These are phyloP conservation scores for Amphiduros pacificus DNA, from an alignment of 2,888 invertebrate species.

Conservation along the genomic window DNA sequence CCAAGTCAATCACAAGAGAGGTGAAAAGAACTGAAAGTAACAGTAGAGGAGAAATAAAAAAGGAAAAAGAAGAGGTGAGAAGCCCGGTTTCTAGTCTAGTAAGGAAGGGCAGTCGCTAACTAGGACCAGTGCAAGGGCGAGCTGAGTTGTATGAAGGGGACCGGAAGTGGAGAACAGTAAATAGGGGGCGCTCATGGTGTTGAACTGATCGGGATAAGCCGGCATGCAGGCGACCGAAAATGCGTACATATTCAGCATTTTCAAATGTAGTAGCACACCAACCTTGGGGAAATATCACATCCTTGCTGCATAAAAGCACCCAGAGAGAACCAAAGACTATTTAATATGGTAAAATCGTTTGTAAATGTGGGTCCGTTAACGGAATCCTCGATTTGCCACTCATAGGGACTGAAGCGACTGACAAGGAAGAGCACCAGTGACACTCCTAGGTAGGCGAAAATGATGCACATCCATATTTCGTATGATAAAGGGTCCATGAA, in stretches of 20 bases:
- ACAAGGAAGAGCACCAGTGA: constrained; percentile 96
- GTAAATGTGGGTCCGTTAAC: constrained; percentile 34
- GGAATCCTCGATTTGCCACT: constrained; percentile 73
- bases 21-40: too few relatives aligned
- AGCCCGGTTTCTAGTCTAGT: too few relatives aligned
- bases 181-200: too few relatives aligned
- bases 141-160: too few relatives aligned
- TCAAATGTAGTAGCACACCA: constrained; percentile 19
- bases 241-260: constrained; percentile 16
- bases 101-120: too few relatives aligned
- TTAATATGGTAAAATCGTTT: constrained; percentile 72
- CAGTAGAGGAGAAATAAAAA: too few relatives aligned
- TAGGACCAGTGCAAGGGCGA: too few relatives aligned
- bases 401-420: constrained; percentile 94
- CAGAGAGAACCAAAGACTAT: constrained; percentile 93
- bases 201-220: background rate
- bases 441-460: constrained; percentile 90
- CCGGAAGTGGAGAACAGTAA: too few relatives aligned
- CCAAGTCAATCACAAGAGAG: too few relatives aligned
- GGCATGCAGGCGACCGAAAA: constrained; percentile 23
- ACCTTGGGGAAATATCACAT: constrained; percentile 91
- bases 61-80: too few relatives aligned
- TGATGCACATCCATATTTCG: constrained; percentile 90
- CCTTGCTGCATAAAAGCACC: constrained; percentile 98
- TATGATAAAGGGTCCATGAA: constrained; percentile 95